Evolutionary conservation across 2,888 invertebrate species (phyloP), one percentile per base, ranked within the genome.

Genomic region (Pyrocoelia pectoralis): DNA sequence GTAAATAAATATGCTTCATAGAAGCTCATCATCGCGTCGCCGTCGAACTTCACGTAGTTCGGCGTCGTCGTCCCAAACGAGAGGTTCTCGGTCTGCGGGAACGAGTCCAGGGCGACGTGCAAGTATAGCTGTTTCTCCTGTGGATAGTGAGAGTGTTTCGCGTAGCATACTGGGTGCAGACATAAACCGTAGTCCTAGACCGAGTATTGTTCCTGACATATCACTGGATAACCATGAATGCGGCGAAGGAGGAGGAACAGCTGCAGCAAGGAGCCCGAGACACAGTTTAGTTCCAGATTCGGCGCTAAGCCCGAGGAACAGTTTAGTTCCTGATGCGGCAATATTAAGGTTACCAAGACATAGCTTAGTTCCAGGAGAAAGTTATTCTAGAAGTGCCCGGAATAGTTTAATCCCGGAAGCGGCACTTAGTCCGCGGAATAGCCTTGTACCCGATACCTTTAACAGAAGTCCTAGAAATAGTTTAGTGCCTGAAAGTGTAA

Each of bases 11-110:
- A 90, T 90, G 90, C 79, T 90, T 71, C 87, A 88, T 72, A 84
- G 90, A 74, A 88, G 87, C 72, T 86, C 89, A 24, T 90, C 90
- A 33, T 86, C 87, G 60, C 84, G 89, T 56, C 85, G 90, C 67
- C 85, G 89, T 13, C 84, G 89, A 56, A 87, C 89, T 60, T 88
- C 90, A 8, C 83, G 89, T 61, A 88, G 88, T 72, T 87, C 88
- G 12, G 87, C 88, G 33, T 87, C 87, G 3, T 88, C 88, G 1
- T 88, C 88, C 0, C 87, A 86, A 72, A 82, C 85, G 10, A 80
- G 85, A 62, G 82, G 85, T 0, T 83, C 86, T 0, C 77, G 87
- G 67, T 83, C 80, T 1, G 78, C 79, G 0, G 79, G 79, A 1
- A 77, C 77, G 4, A 77, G 82, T 68, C 83, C 76, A 10, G 80